Evolutionary conservation across 2,113 vertebrate genomes (phyloP).

Genomic region (Phoenicopterus ruber): DNA sequence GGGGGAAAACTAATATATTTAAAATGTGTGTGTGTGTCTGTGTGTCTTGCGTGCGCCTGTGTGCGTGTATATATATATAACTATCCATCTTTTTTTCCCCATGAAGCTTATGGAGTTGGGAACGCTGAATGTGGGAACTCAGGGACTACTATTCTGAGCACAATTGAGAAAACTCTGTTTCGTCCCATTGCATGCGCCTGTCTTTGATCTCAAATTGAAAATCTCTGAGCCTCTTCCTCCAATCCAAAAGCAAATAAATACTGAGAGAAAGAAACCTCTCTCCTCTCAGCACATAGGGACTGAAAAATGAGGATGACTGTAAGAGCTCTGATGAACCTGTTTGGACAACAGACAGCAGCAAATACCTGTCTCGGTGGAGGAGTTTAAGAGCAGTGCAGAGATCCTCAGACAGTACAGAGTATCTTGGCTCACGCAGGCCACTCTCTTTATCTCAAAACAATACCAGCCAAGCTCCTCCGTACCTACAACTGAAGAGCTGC

Average conservation of each 20-base stretch:
- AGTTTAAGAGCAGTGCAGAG: slow-evolving; percentile 56
- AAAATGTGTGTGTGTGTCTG: neutral
- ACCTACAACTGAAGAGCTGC: slow-evolving; percentile 24
- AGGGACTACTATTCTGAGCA: slow-evolving; percentile 51
- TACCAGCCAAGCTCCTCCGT: slow-evolving; percentile 35
- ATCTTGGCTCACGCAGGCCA: slow-evolving; percentile 49
- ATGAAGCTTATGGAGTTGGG: slow-evolving; percentile 22
- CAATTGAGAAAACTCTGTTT: slow-evolving; percentile 65
- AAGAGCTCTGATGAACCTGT: slow-evolving; percentile 42
- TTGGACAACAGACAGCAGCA: slow-evolving; percentile 48
- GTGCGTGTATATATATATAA: neutral
- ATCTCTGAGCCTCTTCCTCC: slow-evolving; percentile 60
- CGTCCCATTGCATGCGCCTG: slow-evolving; percentile 37
- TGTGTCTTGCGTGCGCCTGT: neutral
- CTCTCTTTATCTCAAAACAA: slow-evolving; percentile 50
- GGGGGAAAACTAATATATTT: slow-evolving; percentile 66
- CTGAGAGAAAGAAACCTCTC: slow-evolving; percentile 43
- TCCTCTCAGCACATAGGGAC: neutral
- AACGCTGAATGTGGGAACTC: slow-evolving; percentile 48
- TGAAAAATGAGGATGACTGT: slow-evolving; percentile 29
- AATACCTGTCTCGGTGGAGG: slow-evolving; percentile 55
- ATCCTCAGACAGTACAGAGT: slow-evolving; percentile 59
- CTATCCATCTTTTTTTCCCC: slow-evolving; percentile 16
- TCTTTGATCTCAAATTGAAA: slow-evolving; percentile 72
- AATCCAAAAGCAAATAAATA: slow-evolving; percentile 67